Conservation (phyloP, 2,888 invertebrate species). For the Mechanitis mazaeus region DNA sequence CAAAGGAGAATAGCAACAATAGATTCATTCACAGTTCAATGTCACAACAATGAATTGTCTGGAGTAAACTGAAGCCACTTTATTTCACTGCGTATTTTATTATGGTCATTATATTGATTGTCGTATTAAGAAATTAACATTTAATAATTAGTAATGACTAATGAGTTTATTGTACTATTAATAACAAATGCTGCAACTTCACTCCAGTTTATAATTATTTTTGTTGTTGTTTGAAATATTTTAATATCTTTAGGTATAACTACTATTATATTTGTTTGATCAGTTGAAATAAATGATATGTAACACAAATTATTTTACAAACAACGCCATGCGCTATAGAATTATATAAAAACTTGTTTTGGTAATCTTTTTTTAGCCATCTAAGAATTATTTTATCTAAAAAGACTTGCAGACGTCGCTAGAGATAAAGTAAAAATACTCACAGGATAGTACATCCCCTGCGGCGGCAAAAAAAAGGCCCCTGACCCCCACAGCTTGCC, state of each 20-base stretch:
- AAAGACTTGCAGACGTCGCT: not conserved
- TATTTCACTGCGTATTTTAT: not conserved
- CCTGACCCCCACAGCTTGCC: slow-evolving; percentile 98
- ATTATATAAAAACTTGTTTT: slow-evolving; percentile 3
- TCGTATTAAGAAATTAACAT: too few species aligned
- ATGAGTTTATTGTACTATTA: not conserved
- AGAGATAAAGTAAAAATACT: slow-evolving; percentile 66
- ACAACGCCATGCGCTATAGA: slow-evolving; percentile 50
- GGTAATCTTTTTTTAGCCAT: not conserved
- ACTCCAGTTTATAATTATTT: slow-evolving; percentile 19
- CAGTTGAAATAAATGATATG: not conserved
- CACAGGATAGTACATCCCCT: slow-evolving; percentile 98
- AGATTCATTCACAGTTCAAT: slow-evolving; percentile 51
- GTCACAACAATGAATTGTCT: slow-evolving; percentile 51
- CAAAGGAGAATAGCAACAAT: slow-evolving; percentile 38
- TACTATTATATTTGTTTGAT: not conserved
- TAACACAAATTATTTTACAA: slow-evolving; percentile 5
- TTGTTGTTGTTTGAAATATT: slow-evolving; percentile 5
- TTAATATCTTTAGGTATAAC: not conserved
- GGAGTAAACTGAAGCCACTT: slow-evolving; percentile 15
- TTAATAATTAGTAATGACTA: not conserved
- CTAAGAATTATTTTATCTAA: not conserved
- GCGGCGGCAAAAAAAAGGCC: slow-evolving; percentile 96
- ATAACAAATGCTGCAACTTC: slow-evolving; percentile 18
- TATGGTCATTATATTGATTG: not conserved